Evolutionary conservation across 2,797 vertebrate species (phyloP), one percentile per base, ranked within the genome.

Genomic region (Benthosema pterotum): DNA sequence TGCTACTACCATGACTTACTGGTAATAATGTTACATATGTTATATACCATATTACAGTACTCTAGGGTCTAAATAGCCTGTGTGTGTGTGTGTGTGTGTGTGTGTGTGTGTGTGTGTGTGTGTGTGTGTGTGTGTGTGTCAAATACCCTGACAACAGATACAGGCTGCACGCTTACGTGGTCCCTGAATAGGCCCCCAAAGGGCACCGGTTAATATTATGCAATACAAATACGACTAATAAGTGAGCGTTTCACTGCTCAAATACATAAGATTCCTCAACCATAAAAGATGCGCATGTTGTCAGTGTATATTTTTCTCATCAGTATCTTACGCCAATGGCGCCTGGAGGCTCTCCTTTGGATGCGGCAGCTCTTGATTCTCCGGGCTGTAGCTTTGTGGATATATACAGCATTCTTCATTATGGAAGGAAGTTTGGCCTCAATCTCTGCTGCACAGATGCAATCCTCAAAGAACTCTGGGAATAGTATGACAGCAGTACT

Each of bases 401-500:
- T 92, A 71, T 99, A 99, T 72, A 99, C 96, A 0, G 96, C 96
- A 52, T 99, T 99, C 89, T 98, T 99, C 97, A 99, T 99, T 68
- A 99, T 99, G 7, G 95, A 91, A 0, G 97, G 97, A 72, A 97
- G 95, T 90, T 98, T 98, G 64, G 97, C 97, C 69, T 99, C 97
- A 32, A 99, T 92, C 89, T 98, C 97, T 0, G 97, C 94, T 0
- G 95, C 96, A 69, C 95, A 95, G 90, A 99, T 99, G 63, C 97
- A 99, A 73, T 99, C 97, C 75, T 99, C 97, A 15, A 99, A 99
- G 89, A 99, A 99, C 73, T 83, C 97, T 99, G 86, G 11, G 11
- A 38, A 38, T 9, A 46, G 12, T 3, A 46, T 13, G 12, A 2
- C 45, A 46, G 4, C 13, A 12, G 6, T 46, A 6, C 45, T 13